Conservation (phyloP, 2,113 vertebrate genomes). For the Trichomycterus rosablanca region DNA sequence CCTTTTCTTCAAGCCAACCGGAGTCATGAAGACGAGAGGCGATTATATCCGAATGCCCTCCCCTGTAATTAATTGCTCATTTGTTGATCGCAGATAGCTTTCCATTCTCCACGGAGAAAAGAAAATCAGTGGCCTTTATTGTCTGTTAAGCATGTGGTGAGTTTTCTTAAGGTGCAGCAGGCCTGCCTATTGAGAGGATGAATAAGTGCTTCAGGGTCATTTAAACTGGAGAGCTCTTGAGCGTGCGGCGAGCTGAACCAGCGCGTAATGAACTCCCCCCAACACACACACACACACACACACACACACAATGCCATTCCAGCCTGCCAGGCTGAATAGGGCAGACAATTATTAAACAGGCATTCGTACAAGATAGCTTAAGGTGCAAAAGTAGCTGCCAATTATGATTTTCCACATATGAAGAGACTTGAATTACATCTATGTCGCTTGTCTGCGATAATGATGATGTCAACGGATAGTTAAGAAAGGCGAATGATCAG, state of each 20-base stretch:
- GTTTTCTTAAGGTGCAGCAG: slow-evolving; percentile 42
- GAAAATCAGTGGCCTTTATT: slow-evolving; percentile 36
- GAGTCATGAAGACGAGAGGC: slow-evolving; percentile 13
- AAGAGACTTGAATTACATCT: slow-evolving; percentile 22
- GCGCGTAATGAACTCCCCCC: slow-evolving; percentile 42
- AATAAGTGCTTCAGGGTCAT: slow-evolving; percentile 53
- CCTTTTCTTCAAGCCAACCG: slow-evolving; percentile 16
- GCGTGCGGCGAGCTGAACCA: slow-evolving; percentile 38
- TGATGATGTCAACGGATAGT: slow-evolving; percentile 20
- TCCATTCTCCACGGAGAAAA: slow-evolving; percentile 26
- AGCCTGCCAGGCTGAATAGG: slow-evolving; percentile 40
- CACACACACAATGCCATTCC: slow-evolving; percentile 2
- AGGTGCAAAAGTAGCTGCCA: slow-evolving; percentile 23
- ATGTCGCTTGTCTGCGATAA: slow-evolving; percentile 31
- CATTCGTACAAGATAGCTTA: slow-evolving; percentile 37
- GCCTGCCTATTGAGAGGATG: slow-evolving; percentile 46
- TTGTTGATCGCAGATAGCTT: slow-evolving; percentile 46
- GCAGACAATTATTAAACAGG: slow-evolving; percentile 47
- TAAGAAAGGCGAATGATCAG: slow-evolving; percentile 25
- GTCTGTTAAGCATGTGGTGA: slow-evolving; percentile 23
- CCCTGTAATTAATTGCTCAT: slow-evolving; percentile 41
- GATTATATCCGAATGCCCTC: background rate
- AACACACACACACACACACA: slow-evolving; percentile 22
- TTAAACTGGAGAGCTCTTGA: slow-evolving; percentile 53
- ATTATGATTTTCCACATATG: slow-evolving; percentile 28